These are phyloP conservation scores for Galaxea fascicularis DNA, from an alignment of 92 coral and sea anemone genomes.

Conservation along the genomic window DNA sequence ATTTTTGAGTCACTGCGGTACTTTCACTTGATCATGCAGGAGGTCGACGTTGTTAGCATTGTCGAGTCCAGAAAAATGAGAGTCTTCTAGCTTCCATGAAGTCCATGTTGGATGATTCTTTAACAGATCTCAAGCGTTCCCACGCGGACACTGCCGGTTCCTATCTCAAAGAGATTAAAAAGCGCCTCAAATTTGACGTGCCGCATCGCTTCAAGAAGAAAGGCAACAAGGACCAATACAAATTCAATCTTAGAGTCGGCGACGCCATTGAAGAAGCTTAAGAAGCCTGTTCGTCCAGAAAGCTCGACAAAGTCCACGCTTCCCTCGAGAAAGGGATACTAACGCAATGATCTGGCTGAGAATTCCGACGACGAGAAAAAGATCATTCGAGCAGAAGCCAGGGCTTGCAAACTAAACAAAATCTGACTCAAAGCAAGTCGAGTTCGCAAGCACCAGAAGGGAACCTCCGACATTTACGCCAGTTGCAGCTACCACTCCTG, in stretches of 20 bases:
- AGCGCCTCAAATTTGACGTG: neutral
- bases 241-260: slow-evolving; percentile 13
- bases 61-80: neutral
- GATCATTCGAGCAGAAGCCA: slow-evolving; percentile 4
- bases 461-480: neutral
- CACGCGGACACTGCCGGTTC: neutral
- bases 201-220: slow-evolving; percentile 17
- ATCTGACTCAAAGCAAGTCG: neutral
- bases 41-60: neutral
- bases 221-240: slow-evolving; percentile 32
- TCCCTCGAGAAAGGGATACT: slow-evolving; percentile 21
- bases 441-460: slow-evolving; percentile 5
- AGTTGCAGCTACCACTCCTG: neutral
- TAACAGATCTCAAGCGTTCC: neutral
- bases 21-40: neutral
- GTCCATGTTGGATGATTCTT: neutral
- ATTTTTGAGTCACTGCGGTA: neutral
- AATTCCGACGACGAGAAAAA: slow-evolving; percentile 4
- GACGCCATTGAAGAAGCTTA: slow-evolving; percentile 14
- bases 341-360: neutral
- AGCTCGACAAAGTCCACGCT: slow-evolving; percentile 21
- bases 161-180: neutral
- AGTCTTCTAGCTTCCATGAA: neutral
- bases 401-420: neutral
- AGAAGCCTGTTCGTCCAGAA: slow-evolving; percentile 9